Evolutionary conservation across 2,113 vertebrate species (phyloP).

Genomic region (Alligator sinensis): DNA sequence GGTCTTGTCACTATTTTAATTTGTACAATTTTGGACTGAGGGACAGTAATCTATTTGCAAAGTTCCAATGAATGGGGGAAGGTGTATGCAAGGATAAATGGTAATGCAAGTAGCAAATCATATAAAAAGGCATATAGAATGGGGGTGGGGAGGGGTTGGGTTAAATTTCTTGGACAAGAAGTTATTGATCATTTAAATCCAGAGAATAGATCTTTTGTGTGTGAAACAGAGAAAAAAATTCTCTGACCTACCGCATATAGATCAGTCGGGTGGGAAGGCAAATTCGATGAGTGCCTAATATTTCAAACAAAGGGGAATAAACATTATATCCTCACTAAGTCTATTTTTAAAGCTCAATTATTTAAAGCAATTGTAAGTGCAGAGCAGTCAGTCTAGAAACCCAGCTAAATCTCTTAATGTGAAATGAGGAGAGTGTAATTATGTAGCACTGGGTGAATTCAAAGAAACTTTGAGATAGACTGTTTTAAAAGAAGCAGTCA

Average conservation of each 20-base stretch:
- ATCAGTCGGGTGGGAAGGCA: not conserved
- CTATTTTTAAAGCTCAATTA: not conserved
- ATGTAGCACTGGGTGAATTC: not conserved
- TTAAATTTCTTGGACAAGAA: not conserved
- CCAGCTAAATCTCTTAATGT: conserved; percentile 4
- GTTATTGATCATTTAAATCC: not conserved
- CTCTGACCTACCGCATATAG: not conserved
- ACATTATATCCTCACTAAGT: not conserved
- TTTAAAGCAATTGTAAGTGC: not conserved
- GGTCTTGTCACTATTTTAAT: not conserved
- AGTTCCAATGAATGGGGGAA: not conserved
- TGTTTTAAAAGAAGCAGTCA: conserved; percentile 14
- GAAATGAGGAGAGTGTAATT: not conserved
- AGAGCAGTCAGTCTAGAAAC: not conserved
- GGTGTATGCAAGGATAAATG: not conserved
- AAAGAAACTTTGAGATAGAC: not conserved
- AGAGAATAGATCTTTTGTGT: not conserved
- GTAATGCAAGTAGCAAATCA: not conserved
- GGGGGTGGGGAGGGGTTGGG: not conserved
- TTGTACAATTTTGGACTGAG: not conserved
- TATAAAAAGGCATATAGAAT: not conserved
- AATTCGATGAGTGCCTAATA: not conserved
- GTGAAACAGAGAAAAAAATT: not conserved
- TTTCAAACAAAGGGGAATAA: not conserved
- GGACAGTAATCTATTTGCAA: not conserved